A percentile compares a stretch with the other conserved stretches of the same genome.
phyloP scores from a whole-genome alignment of 2,113 vertebrate genomes.

The Zingel zingel region DNA sequence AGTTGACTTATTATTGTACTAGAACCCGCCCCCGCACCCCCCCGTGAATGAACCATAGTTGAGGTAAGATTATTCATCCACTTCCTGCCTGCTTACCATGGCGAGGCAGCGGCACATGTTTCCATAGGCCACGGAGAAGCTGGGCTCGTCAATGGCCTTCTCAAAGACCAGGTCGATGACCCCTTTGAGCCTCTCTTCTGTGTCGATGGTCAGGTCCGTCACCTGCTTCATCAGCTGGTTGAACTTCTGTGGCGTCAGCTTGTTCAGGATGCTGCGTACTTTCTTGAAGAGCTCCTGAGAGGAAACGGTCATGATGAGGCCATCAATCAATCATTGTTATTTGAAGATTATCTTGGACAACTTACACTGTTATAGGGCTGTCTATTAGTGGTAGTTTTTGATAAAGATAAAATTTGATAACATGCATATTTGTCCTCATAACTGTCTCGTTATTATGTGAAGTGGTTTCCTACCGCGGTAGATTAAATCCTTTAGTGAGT shows the following conservation, averaged over 20 bases:
- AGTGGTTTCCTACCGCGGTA: not conserved
- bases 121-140: constrained; percentile 97
- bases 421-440: not conserved
- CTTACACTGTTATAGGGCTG: too few relatives aligned
- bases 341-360: not conserved
- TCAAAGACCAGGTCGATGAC: constrained; percentile 99
- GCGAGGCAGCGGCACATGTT: constrained; percentile 98
- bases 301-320: not conserved
- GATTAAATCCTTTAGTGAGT: not conserved
- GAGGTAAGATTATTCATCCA: not conserved
- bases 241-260: constrained; percentile 98
- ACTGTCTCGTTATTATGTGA: not conserved
- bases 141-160: constrained; percentile 97
- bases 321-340: not conserved
- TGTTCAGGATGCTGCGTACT: constrained; percentile 98
- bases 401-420: not conserved
- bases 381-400: not conserved
- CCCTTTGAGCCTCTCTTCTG: constrained; percentile 96
- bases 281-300: constrained; percentile 94
- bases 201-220: constrained; percentile 96
- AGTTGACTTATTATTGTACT: not conserved
- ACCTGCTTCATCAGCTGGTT: constrained; percentile 98
- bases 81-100: constrained; percentile 85
- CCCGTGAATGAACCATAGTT: not conserved
- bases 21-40: not conserved